Evolutionary conservation across 2,113 vertebrate species (phyloP).

Genomic region (Tangachromis dhanisi): DNA sequence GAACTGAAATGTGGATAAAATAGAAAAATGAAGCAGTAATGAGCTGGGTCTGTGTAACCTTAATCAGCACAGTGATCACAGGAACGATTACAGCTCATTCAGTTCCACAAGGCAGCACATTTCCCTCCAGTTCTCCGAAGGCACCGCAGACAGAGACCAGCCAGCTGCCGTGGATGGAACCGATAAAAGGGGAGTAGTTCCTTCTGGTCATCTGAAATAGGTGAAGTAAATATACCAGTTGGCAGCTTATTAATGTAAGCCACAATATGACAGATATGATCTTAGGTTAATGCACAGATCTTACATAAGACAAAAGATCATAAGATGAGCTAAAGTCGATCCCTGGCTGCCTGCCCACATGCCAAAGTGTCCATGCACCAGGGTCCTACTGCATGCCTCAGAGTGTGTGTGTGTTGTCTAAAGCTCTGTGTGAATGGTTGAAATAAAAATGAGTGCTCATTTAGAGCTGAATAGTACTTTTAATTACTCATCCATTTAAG

Average conservation of each 20-base stretch:
- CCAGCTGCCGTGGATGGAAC: neutral
- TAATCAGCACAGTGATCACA: neutral
- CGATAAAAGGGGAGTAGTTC: neutral
- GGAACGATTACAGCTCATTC: neutral
- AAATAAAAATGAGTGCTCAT: neutral
- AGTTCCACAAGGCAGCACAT: neutral
- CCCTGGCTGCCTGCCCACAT: neutral
- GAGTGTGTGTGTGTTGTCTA: neutral
- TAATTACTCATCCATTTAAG: neutral
- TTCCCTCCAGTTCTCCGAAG: neutral
- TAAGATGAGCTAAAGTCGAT: neutral
- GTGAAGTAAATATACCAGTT: neutral
- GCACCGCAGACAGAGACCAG: neutral
- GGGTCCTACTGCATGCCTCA: neutral
- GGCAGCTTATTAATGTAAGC: neutral
- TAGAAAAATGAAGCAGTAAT: neutral
- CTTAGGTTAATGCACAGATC: neutral
- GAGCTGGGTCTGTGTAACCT: neutral
- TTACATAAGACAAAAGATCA: neutral
- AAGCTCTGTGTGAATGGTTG: neutral
- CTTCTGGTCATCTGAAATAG: neutral
- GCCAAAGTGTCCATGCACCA: neutral
- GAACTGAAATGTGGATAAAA: neutral
- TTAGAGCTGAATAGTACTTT: neutral
- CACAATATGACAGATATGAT: neutral